phyloP scores from a whole-genome alignment of 1,140 invertebrate species.

The Sinella curviseta region DNA sequence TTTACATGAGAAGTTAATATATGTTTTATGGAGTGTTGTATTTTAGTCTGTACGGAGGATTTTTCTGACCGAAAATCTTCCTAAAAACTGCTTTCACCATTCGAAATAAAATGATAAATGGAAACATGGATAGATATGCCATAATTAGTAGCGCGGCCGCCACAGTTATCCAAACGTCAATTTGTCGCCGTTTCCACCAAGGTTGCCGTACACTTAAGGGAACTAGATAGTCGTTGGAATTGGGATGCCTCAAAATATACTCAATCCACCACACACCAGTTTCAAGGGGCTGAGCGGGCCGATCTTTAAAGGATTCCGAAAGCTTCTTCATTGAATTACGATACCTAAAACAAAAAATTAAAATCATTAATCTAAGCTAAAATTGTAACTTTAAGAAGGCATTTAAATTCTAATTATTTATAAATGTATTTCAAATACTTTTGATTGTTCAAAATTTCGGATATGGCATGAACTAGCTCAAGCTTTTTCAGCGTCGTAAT shows the following conservation, averaged over 20 bases:
- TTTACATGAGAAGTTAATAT: no score
- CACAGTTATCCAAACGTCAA: no score
- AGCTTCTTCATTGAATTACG: conserved; percentile 32
- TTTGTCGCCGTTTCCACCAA: no score
- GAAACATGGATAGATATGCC: no score
- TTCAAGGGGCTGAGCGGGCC: conserved; percentile 36
- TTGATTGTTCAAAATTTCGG: neutral
- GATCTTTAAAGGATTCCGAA: conserved; percentile 46
- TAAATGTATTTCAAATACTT: neutral
- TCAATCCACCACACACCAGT: conserved; percentile 50
- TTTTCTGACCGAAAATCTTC: no score
- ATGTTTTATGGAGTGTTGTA: no score
- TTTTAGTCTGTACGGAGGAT: no score
- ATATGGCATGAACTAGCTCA: neutral
- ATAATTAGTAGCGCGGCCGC: no score
- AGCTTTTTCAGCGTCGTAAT: no score
- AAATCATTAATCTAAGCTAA: neutral
- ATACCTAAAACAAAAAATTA: conserved; percentile 52
- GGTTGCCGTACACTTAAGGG: no score
- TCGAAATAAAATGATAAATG: no score
- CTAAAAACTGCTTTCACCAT: no score
- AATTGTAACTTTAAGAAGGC: neutral
- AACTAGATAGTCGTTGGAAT: neutral
- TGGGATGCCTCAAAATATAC: conserved; percentile 50
- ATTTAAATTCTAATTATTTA: neutral